Conservation (phyloP, 1,140 invertebrate species). For the Drosophila arizonae region DNA sequence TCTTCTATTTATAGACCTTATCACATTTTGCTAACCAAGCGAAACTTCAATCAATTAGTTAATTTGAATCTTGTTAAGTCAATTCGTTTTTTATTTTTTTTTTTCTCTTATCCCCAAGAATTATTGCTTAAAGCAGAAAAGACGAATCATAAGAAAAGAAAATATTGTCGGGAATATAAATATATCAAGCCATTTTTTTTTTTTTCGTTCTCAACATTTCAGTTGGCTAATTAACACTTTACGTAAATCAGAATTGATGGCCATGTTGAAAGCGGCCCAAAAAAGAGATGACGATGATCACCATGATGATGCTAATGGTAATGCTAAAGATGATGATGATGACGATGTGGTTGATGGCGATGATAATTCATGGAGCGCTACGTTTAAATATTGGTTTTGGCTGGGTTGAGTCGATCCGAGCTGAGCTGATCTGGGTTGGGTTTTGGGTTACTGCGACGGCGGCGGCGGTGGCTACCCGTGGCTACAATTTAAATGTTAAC, state of each 20-base stretch:
- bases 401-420: conserved; percentile 39
- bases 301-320: conserved; percentile 14
- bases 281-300: conserved; percentile 1
- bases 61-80: conserved; percentile 10
- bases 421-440: background rate
- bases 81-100: no score
- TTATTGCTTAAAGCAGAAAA: background rate
- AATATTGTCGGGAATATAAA: conserved; percentile 14
- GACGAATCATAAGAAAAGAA: background rate
- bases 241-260: conserved; percentile 79
- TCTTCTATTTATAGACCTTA: background rate
- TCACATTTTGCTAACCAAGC: background rate
- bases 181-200: conserved; percentile 13
- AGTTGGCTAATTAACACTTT: conserved; percentile 77
- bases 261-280: conserved; percentile 68
- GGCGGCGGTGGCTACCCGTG: conserved; percentile 63
- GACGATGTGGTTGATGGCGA: conserved; percentile 45
- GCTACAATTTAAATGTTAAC: conserved; percentile 82
- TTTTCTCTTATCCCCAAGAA: background rate
- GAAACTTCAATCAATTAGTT: conserved; percentile 21
- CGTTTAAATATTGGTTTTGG: conserved; percentile 79
- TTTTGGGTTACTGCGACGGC: conserved; percentile 20
- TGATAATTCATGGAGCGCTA: conserved; percentile 79
- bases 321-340: conserved; percentile 38
- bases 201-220: conserved; percentile 3